Base-by-base conservation (phyloP, 1,140 invertebrate genomes). In the Hypothenemus hampei region DNA sequence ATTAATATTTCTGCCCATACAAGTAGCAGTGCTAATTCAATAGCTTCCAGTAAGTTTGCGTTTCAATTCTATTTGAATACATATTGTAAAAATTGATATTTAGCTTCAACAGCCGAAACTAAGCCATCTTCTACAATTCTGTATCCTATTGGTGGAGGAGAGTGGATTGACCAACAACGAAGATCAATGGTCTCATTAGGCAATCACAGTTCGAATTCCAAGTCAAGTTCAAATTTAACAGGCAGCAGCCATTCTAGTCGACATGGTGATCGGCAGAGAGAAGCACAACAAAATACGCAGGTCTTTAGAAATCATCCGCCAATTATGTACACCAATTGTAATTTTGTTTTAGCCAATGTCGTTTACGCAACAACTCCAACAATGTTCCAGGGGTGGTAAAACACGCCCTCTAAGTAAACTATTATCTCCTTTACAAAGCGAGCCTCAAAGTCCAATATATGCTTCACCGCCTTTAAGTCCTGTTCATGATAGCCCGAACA, bases 351-450 rank as follows among this genome's bases (percentile, higher is more conserved):
- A 78, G 73, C 77, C 78, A 6, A 72, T 83, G 57, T 78, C 85
- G 8, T 89, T 89, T 64, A 89, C 86, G 3, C 86, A 88, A 69
- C 86, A 89, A 71, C 68, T 90, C 10, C 86, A 90, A 51, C 79
- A 81, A 58, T 81, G 79, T 63, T 75, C 77, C 23, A 72, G 75
- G 46, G 79, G 76, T 35, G 76, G 74, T 2, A 80, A 81, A 54
- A 81, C 75, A 36, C 72, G 80, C 33, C 79, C 80, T 0, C 65
- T 79, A 19, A 79, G 76, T 55, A 79, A 80, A 70, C 66, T 85
- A 20, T 69, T 87, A n/a, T 81, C 78, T 36, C 85, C 85, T 7
- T 75, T 87, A 19, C 81, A 87, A 55, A 85, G 82, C 64, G 86
- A 87, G 62, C 84, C 85, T 1, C 82, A 85, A 61, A 86, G 82